Percentiles rank a stretch among this genome's conserved stretches.
These are phyloP conservation scores for Falco cherrug DNA, from an alignment of 2,797 vertebrate genomes.

Conservation along the genomic window DNA sequence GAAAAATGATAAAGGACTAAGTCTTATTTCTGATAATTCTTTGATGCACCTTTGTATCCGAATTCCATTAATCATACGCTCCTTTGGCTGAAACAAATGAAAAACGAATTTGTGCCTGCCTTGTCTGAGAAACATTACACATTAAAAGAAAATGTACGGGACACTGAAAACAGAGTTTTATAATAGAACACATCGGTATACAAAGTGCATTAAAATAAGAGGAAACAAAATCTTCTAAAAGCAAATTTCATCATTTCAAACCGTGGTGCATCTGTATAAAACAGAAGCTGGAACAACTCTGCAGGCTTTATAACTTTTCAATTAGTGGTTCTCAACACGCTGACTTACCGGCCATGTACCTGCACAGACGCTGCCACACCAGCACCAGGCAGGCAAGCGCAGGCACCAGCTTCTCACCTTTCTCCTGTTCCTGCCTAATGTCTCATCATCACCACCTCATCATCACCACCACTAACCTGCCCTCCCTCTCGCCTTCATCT, in stretches of 20 bases:
- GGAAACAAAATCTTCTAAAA: background rate
- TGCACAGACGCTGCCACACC: background rate
- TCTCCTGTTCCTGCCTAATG: background rate
- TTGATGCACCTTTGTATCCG: background rate
- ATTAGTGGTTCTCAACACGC: background rate
- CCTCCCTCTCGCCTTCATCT: background rate
- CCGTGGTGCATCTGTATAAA: background rate
- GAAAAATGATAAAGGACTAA: background rate
- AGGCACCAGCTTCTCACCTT: background rate
- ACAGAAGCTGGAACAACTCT: background rate
- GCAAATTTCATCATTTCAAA: background rate
- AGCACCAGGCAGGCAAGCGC: background rate
- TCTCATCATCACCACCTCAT: background rate
- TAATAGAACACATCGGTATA: background rate
- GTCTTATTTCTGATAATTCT: background rate
- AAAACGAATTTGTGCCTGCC: background rate
- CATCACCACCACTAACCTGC: background rate
- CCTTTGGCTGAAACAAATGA: background rate
- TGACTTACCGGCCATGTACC: accelerated
- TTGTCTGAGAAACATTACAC: background rate
- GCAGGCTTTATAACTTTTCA: background rate
- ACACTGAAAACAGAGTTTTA: background rate
- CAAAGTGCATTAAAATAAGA: background rate
- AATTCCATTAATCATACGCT: background rate
- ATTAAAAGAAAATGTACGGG: background rate